Conservation (phyloP, 53 echinoderm and acorn worm species). For the Holothuria leucospilota region DNA sequence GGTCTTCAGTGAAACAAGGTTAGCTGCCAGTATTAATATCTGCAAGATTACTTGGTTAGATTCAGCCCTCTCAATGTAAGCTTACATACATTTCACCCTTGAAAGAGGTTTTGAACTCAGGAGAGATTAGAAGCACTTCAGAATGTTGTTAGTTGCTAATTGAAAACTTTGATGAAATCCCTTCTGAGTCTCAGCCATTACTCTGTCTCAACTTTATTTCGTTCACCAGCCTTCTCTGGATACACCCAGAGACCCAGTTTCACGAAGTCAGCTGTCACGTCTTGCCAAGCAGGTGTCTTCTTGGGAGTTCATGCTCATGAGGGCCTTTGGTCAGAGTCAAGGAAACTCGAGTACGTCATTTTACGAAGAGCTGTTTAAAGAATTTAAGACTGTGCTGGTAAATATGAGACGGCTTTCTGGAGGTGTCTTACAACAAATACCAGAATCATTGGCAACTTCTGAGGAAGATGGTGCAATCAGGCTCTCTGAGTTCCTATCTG, state of each 20-base stretch:
- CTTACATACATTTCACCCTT: too few species aligned
- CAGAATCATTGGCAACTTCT: not conserved
- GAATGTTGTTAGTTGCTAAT: too few species aligned
- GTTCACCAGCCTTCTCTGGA: too few species aligned
- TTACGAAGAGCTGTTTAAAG: conserved; percentile 22
- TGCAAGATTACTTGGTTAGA: too few species aligned
- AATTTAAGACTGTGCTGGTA: conserved; percentile 24
- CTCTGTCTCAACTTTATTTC: too few species aligned
- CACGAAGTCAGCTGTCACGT: conserved; percentile 11
- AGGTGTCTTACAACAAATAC: conserved; percentile 2
- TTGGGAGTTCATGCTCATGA: conserved; percentile 49
- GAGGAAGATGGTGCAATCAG: conserved; percentile 15
- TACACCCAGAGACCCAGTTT: not conserved
- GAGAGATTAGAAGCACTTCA: too few species aligned
- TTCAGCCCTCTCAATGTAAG: too few species aligned
- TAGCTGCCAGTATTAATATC: too few species aligned
- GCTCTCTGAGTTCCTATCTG: conserved; percentile 3
- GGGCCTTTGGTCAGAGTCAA: conserved; percentile 1
- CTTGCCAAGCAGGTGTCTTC: conserved; percentile 19
- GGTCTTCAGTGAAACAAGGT: too few species aligned
- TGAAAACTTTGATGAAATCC: too few species aligned
- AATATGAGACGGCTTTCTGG: conserved; percentile 20
- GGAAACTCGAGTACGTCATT: conserved; percentile 7
- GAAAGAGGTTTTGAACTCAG: too few species aligned
- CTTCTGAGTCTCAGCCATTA: too few species aligned